Conservation (phyloP, 2,888 invertebrate genomes). For the Euplexia lucipara region DNA sequence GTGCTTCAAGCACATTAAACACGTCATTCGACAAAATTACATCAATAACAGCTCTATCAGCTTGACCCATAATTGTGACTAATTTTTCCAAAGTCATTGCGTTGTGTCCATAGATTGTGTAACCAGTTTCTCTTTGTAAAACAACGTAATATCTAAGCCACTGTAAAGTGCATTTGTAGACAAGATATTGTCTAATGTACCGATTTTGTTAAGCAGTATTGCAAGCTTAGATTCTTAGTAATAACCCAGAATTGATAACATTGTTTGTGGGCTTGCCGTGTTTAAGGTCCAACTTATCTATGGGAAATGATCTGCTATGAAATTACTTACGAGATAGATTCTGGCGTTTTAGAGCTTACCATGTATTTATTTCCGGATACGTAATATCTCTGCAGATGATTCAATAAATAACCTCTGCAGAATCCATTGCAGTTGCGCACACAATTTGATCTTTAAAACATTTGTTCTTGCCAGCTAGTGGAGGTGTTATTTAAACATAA, state of each 20-base stretch:
- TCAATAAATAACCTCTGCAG: conserved; percentile 24
- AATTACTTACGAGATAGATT: conserved; percentile 12
- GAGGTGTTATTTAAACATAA: conserved; percentile 33
- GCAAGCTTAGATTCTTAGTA: conserved; percentile 28
- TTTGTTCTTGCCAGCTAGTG: conserved; percentile 27
- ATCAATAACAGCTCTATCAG: conserved; percentile 49
- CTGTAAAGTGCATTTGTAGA: conserved; percentile 50
- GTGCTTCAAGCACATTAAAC: conserved; percentile 48
- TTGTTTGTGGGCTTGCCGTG: conserved; percentile 25
- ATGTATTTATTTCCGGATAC: background rate
- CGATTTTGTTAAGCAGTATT: conserved; percentile 36
- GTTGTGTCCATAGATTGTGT: conserved; percentile 59
- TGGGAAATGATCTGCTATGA: background rate
- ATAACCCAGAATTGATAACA: conserved; percentile 45
- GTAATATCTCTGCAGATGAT: background rate
- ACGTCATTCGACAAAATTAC: conserved; percentile 35
- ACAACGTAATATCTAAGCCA: conserved; percentile 19
- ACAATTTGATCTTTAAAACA: conserved; percentile 25
- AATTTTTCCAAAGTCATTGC: conserved; percentile 54
- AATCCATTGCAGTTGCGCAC: conserved; percentile 14
- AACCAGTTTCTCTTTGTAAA: conserved; percentile 68
- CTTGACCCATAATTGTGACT: conserved; percentile 47
- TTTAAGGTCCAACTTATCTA: background rate
- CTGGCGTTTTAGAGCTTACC: background rate
- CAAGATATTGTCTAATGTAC: conserved; percentile 43